Conservation (phyloP, 1,140 invertebrate genomes). For the Zaprionus inermis region DNA sequence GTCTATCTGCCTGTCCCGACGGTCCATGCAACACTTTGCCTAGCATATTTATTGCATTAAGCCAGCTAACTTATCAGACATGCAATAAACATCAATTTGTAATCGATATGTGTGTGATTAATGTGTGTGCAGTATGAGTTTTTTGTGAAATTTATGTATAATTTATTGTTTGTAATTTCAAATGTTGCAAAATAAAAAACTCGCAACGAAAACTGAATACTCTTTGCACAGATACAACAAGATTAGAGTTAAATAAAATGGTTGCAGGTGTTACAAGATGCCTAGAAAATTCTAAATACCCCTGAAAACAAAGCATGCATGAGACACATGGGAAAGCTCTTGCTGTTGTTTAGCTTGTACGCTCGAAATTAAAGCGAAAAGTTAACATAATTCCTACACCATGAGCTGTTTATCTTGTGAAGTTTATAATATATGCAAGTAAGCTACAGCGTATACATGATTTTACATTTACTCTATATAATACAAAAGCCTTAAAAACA, state of each 20-base stretch:
- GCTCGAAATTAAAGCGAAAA: not conserved
- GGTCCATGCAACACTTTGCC: conserved; percentile 5
- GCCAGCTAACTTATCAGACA: conserved; percentile 23
- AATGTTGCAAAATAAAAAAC: not conserved
- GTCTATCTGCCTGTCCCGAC: not conserved
- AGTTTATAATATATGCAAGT: not conserved
- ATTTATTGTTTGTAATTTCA: conserved; percentile 9
- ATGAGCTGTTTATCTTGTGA: not conserved
- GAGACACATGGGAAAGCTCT: not conserved
- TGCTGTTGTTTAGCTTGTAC: not conserved
- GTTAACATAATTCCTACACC: not conserved
- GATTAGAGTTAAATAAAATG: too few species aligned
- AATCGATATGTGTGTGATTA: conserved; percentile 32
- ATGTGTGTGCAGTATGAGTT: conserved; percentile 12
- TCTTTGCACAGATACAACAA: not conserved
- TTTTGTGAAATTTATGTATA: conserved; percentile 23
- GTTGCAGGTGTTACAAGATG: not conserved
- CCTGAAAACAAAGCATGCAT: not conserved
- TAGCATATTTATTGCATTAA: conserved; percentile 38
- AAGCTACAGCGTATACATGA: not conserved
- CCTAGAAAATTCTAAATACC: not conserved
- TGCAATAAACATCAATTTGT: conserved; percentile 43
- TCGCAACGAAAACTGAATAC: not conserved
- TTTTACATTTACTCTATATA: not conserved
- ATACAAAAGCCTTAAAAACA: not conserved